These are phyloP conservation scores for Anoura caudifer DNA, from an alignment of 2,113 vertebrate species.

Conservation along the genomic window DNA sequence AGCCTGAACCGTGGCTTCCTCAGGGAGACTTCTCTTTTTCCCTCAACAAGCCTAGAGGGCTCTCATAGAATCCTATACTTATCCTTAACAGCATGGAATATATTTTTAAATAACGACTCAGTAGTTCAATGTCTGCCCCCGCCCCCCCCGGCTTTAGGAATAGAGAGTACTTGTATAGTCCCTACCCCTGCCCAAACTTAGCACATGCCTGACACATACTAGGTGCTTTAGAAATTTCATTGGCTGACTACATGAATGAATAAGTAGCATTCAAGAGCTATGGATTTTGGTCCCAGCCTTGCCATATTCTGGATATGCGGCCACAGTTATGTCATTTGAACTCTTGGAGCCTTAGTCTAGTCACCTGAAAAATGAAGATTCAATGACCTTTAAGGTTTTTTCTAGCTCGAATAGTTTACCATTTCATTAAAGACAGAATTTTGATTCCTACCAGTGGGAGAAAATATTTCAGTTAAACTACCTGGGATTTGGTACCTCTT, in stretches of 20 bases:
- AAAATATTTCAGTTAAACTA: slow-evolving; percentile 7
- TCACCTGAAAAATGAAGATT: slow-evolving; percentile 17
- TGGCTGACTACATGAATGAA: background rate
- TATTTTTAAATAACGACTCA: slow-evolving; percentile 4
- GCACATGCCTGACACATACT: background rate
- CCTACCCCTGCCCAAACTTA: background rate
- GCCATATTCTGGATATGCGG: background rate
- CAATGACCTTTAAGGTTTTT: background rate
- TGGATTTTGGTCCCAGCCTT: background rate
- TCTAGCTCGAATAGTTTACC: background rate
- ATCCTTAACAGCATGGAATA: background rate
- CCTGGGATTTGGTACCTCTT: background rate
- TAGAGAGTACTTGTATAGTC: background rate
- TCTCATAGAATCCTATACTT: background rate
- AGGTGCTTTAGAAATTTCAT: background rate
- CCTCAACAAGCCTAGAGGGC: background rate
- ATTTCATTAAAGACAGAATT: background rate
- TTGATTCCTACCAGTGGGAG: background rate
- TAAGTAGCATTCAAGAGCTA: background rate
- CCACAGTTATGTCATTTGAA: background rate
- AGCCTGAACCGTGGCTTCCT: background rate
- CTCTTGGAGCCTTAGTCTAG: background rate
- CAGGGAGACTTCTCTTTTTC: background rate
- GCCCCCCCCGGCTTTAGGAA: background rate
- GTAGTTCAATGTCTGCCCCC: background rate